phyloP scores from a whole-genome alignment of 2,888 invertebrate species.

The Cryptocheilus praepositus region DNA sequence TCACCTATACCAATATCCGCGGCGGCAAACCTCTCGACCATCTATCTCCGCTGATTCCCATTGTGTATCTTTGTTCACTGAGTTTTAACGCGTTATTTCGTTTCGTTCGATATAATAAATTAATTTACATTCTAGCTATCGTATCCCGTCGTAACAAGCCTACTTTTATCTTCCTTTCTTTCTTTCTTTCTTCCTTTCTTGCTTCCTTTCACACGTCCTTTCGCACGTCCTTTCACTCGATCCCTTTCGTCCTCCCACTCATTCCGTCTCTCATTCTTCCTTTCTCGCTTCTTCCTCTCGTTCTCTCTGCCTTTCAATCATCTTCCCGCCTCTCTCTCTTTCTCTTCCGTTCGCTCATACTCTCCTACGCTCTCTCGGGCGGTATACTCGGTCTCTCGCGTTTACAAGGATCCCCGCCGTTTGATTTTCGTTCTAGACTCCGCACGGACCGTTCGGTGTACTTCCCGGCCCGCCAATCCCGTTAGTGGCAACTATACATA shows the following conservation, averaged over 20 bases:
- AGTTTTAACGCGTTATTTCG: constrained; percentile 46
- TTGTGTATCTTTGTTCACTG: constrained; percentile 38
- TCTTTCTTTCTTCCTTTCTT: constrained; percentile 10
- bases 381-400: constrained; percentile 27
- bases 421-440: constrained; percentile 44
- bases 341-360: too few relatives aligned
- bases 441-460: constrained; percentile 33
- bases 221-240: constrained; percentile 20
- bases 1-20: constrained; percentile 1
- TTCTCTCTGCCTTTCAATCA: too few relatives aligned
- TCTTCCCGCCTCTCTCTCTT: constrained; percentile 9
- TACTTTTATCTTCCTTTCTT: constrained; percentile 16
- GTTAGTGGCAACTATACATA: constrained; percentile 64
- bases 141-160: constrained; percentile 54
- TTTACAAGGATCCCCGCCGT: constrained; percentile 45
- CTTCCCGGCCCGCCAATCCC: constrained; percentile 52
- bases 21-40: constrained; percentile 12
- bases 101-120: constrained; percentile 64
- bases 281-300: too few relatives aligned
- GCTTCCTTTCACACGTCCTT: constrained; percentile 20
- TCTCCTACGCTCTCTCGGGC: constrained; percentile 21
- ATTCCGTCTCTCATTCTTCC: constrained; percentile 5
- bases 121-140: constrained; percentile 69
- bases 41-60: constrained; percentile 37
- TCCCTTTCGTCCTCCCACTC: constrained; percentile 15